Percentiles rank a stretch among this genome's conserved stretches.
These are phyloP conservation scores for Euthynnus affinis DNA, from an alignment of 2,797 vertebrate genomes.

Conservation along the genomic window DNA sequence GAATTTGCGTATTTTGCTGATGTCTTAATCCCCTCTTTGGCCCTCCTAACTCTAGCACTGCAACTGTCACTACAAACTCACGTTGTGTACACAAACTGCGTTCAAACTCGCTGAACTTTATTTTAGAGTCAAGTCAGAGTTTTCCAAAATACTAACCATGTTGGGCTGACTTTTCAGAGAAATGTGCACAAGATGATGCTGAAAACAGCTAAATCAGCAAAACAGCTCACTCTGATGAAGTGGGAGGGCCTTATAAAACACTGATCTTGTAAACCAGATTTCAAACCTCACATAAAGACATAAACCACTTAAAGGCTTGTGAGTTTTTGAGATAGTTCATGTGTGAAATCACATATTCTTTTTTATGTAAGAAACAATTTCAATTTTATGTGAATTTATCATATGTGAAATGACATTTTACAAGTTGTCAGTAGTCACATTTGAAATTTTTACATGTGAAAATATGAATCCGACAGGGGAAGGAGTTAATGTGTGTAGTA, in stretches of 20 bases:
- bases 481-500: neutral
- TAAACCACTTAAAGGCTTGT: neutral
- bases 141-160: slow-evolving; percentile 1
- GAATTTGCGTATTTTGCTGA: slow-evolving; percentile 41
- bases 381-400: too few relatives aligned
- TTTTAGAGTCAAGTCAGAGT: slow-evolving; percentile 15
- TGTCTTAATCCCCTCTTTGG: slow-evolving; percentile 38
- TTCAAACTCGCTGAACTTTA: neutral
- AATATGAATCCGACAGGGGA: neutral
- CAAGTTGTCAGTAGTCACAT: neutral
- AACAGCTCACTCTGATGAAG: neutral
- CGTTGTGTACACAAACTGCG: slow-evolving; percentile 6
- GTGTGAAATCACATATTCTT: too few relatives aligned
- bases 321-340: neutral
- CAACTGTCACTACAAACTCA: slow-evolving; percentile 25
- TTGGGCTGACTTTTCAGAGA: neutral
- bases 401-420: too few relatives aligned
- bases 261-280: neutral
- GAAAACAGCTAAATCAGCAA: too few relatives aligned
- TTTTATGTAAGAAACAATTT: too few relatives aligned
- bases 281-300: neutral
- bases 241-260: neutral
- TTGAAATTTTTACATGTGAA: neutral
- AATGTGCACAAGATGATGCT: neutral
- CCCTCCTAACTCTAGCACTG: slow-evolving; percentile 5